A percentile compares a stretch with the other conserved stretches of the same genome.
These are phyloP conservation scores for Nanger granti DNA, from an alignment of 2,113 vertebrate genomes.

Conservation along the genomic window DNA sequence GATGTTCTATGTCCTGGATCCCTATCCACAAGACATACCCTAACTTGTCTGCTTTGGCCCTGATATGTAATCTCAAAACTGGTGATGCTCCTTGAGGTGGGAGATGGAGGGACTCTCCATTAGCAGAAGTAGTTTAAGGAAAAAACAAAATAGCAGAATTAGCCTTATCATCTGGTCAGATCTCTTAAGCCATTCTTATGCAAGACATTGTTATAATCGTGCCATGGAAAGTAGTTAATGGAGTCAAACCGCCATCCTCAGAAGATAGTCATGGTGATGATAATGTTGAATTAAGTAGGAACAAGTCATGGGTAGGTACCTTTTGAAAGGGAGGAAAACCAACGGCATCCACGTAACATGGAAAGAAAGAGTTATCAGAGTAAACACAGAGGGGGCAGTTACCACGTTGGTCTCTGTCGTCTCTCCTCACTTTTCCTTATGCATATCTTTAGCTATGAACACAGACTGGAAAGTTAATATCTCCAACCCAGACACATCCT, in stretches of 20 bases:
- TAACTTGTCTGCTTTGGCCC: background rate
- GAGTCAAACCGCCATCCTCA: background rate
- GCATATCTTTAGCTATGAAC: background rate
- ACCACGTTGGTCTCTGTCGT: background rate
- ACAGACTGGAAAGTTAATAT: background rate
- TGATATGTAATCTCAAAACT: background rate
- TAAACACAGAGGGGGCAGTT: background rate
- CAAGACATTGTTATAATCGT: background rate
- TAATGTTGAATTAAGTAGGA: background rate
- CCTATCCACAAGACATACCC: background rate
- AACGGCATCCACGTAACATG: background rate
- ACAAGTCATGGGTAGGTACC: background rate
- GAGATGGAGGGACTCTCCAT: background rate
- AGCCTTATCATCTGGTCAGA: background rate
- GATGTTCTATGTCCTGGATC: background rate
- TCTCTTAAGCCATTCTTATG: background rate
- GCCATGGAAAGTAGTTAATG: background rate
- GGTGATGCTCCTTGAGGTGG: background rate
- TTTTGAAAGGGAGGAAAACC: background rate
- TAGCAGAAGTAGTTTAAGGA: background rate
- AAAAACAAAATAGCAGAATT: background rate
- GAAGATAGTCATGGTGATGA: background rate
- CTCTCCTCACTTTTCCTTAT: background rate
- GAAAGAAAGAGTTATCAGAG: background rate
- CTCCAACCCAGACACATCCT: background rate